Evolutionary conservation across 2,888 invertebrate species (phyloP), one percentile per base, ranked within the genome.

Genomic region (Pseudoips prasinana): DNA sequence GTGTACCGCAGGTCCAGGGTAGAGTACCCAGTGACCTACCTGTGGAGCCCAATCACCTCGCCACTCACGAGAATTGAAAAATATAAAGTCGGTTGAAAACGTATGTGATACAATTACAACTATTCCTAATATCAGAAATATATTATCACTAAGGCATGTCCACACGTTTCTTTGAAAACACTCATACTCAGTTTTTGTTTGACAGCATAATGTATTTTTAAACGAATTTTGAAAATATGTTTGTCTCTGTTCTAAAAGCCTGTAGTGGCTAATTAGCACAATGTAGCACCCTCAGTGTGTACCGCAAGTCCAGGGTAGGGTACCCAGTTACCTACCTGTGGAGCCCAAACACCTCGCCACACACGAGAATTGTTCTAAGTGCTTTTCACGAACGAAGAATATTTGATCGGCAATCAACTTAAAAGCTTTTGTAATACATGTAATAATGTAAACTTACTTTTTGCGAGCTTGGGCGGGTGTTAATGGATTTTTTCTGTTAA

Each of bases 121-220:
- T n/a, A n/a, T n/a, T n/a, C n/a, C n/a, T n/a, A n/a, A n/a, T n/a
- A n/a, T n/a, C n/a, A n/a, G n/a, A n/a, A n/a, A n/a, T n/a, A n/a
- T n/a, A n/a, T n/a, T n/a, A 38, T 26, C 32, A 30, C 31, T 32
- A 25, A 29, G 45, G 36, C 45, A 38, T 60, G 40, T 69, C 66
- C 67, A 65, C 32, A 60, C 25, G 38, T 58, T 64, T 64, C 63
- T 58, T 37, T 43, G 28, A 39, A 27, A 43, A 44, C 36, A 46
- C 44, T 39, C 36, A 39, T 41, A n/a, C n/a, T n/a, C n/a, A n/a
- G 28, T 67, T 68, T 70, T 73, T 75, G 69, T 76, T 74, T 74
- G 64, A 64, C 62, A 61, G 62, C 56, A 49, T 76, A 72, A 80
- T 77, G 77, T 78, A 70, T 75, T 80, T 79, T 79, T 74, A 77